Base-by-base conservation (phyloP, 2,888 invertebrate genomes). In the Pristionchus fissidentatus region DNA sequence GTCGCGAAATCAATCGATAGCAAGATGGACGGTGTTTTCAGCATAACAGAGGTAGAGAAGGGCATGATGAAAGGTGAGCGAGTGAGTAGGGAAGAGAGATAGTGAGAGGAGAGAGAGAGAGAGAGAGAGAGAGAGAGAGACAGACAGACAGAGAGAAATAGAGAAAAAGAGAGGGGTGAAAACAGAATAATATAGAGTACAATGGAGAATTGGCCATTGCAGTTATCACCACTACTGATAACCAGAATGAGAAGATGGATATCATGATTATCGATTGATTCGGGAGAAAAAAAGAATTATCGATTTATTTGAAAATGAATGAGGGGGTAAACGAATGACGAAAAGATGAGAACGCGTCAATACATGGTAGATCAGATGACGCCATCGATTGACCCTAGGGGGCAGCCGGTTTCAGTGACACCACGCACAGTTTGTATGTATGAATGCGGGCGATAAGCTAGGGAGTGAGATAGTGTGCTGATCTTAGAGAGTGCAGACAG, bases 91-190 rank as follows among this genome's bases (percentile, higher is more conserved):
- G 70, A 35, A 2, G 35, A 15, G 70, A 35, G 66, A 66, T 10
- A 38, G 35, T 22, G 26, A 70, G 35, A 38, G 70, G 35, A n/a
- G n/a, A 38, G 70, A 70, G 70, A 70, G 32, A 22, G 22, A 15
- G 38, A 70, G 13, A 70, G 41, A 70, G 35, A 70, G 70, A 70
- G 35, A 70, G 35, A 41, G 70, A 70, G 70, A 70, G 70, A 22
- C 15, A 38, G 38, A n/a, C n/a, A 70, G 35, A 57, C 57, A 57
- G 57, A 57, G 29, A 26, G 29, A 57, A n/a, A 57, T 57, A 66
- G 35, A 66, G 41, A 35, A 66, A 19, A 66, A 32, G 32, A 1
- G 35, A 66, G 66, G 13, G 66, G n/a, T 38, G 66, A 35, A 22
- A 41, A 35, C 7, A 19, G 41, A 35, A 66, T 13, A 22, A 66